These are phyloP conservation scores for Cryptops parisi DNA, from an alignment of 2,888 invertebrate genomes.

Conservation along the genomic window DNA sequence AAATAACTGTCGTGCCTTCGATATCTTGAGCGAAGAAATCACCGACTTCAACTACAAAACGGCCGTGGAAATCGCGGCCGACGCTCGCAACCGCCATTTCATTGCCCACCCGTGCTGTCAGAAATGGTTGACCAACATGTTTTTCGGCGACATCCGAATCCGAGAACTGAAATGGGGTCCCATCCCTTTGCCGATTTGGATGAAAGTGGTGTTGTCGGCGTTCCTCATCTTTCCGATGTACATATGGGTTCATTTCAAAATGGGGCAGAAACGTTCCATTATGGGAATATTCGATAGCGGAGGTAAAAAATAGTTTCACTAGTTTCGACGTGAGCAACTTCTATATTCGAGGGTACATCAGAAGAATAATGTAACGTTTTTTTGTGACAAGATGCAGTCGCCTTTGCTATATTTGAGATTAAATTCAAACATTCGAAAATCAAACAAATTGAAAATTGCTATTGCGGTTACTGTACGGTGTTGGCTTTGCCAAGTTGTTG, in stretches of 20 bases:
- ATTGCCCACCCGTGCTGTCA: slow-evolving; percentile 38
- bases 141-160: slow-evolving; percentile 30
- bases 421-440: no score
- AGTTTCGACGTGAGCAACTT: no score
- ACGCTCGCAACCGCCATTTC: slow-evolving; percentile 32
- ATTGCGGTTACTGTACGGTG: not conserved
- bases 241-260: slow-evolving; percentile 24
- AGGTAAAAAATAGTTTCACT: no score
- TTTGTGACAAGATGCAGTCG: no score
- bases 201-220: slow-evolving; percentile 28
- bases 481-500: no score
- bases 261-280: slow-evolving; percentile 18
- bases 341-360: no score
- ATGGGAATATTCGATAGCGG: slow-evolving; percentile 18
- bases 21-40: slow-evolving; percentile 29
- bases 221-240: slow-evolving; percentile 34
- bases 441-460: not conserved
- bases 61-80: slow-evolving; percentile 31
- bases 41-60: slow-evolving; percentile 31
- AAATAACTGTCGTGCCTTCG: slow-evolving; percentile 28
- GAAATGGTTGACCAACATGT: slow-evolving; percentile 35
- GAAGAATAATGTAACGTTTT: no score
- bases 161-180: slow-evolving; percentile 29
- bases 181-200: slow-evolving; percentile 27
- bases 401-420: no score